These are phyloP conservation scores for Heliconius hewitsoni DNA, from an alignment of 1,140 invertebrate species.

Conservation along the genomic window DNA sequence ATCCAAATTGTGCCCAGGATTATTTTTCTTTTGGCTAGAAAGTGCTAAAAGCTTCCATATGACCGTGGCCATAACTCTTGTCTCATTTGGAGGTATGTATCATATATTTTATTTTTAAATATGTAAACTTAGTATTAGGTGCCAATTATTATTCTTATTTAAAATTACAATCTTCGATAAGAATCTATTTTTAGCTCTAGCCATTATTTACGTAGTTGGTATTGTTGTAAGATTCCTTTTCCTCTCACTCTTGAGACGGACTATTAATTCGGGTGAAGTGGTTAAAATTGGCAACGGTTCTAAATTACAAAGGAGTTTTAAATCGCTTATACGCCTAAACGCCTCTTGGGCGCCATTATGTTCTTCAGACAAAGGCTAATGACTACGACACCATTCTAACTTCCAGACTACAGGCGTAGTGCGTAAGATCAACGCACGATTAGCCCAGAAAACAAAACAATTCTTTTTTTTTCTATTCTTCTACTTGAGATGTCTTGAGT, in stretches of 20 bases:
- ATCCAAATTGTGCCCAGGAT: conserved; percentile 60
- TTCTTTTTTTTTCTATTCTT: neutral
- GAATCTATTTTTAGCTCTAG: neutral
- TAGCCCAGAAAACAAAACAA: conserved; percentile 12
- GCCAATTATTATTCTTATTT: too few relatives aligned
- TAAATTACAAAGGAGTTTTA: conserved; percentile 35
- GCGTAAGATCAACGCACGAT: conserved; percentile 38
- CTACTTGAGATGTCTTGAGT: neutral
- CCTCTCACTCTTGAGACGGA: conserved; percentile 1
- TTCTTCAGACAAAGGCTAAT: conserved; percentile 74
- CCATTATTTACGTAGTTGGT: neutral
- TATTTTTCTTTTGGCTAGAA: conserved; percentile 77
- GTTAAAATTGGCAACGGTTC: conserved; percentile 35
- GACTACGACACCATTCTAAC: conserved; percentile 52
- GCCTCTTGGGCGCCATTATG: conserved; percentile 60
- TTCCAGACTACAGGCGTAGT: conserved; percentile 25
- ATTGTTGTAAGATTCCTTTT: neutral
- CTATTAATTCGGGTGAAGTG: conserved; percentile 18
- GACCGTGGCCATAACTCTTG: conserved; percentile 67
- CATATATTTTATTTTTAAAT: neutral
- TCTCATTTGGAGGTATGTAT: conserved; percentile 68
- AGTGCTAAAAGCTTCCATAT: conserved; percentile 73
- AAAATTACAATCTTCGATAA: neutral
- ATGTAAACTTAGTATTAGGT: too few relatives aligned
- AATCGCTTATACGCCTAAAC: conserved; percentile 43